Evolutionary conservation across 2,797 vertebrate species (phyloP).

Genomic region (Lutjanus argentimaculatus): DNA sequence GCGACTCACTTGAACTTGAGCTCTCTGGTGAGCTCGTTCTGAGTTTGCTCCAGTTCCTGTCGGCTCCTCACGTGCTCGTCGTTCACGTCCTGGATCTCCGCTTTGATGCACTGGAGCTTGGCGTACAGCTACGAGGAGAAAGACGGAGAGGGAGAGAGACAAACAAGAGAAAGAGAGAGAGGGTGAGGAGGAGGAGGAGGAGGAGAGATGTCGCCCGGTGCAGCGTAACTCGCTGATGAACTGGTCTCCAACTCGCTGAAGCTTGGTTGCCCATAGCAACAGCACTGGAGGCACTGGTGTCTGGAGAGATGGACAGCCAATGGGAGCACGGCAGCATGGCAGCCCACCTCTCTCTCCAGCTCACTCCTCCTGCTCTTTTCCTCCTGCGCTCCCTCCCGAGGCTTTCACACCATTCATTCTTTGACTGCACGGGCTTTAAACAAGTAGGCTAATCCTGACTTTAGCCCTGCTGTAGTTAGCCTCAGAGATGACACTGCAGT

Average conservation of each 20-base stretch:
- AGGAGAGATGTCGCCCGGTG: conserved; percentile 29
- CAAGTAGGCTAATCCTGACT: conserved; percentile 36
- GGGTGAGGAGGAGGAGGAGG: conserved; percentile 13
- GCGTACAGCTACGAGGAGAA: conserved; percentile 78
- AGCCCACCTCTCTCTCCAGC: conserved; percentile 15
- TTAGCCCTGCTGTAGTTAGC: conserved; percentile 2
- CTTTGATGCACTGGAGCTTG: conserved; percentile 87
- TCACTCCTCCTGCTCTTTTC: conserved; percentile 23
- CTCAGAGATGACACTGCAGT: conserved; percentile 22
- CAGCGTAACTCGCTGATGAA: conserved; percentile 24
- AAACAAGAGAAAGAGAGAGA: conserved; percentile 24
- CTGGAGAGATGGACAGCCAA: conserved; percentile 58
- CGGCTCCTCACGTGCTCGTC: conserved; percentile 86
- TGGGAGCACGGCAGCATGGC: conserved; percentile 36
- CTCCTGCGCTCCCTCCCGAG: conserved; percentile 17
- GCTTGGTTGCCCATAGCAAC: conserved; percentile 73
- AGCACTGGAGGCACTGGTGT: conserved; percentile 64
- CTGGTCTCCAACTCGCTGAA: conserved; percentile 47
- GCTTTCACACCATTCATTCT: conserved; percentile 44
- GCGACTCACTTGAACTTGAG: conserved; percentile 87
- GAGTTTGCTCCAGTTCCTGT: conserved; percentile 88
- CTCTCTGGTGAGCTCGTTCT: conserved; percentile 88
- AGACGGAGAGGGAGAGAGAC: conserved; percentile 22
- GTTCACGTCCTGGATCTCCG: conserved; percentile 87
- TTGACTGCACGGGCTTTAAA: conserved; percentile 16